phyloP scores from a whole-genome alignment of 2,113 vertebrate species.

The Seriola aureovittata region DNA sequence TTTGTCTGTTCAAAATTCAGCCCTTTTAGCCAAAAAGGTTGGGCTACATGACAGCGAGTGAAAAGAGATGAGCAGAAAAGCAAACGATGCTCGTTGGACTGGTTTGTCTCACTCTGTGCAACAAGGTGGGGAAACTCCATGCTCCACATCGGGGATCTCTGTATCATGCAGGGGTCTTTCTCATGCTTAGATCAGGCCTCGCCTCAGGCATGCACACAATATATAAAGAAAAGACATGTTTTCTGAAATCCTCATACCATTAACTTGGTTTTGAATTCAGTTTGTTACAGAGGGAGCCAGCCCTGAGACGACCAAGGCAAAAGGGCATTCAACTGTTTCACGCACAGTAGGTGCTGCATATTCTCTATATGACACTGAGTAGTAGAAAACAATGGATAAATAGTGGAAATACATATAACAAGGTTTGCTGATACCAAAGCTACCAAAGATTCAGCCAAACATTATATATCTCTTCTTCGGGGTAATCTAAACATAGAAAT shows the following conservation, averaged over 20 bases:
- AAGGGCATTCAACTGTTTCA: constrained; percentile 62
- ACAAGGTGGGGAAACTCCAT: constrained; percentile 53
- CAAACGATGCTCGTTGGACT: constrained; percentile 45
- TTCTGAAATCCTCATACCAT: constrained; percentile 38
- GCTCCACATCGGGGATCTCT: constrained; percentile 67
- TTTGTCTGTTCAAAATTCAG: constrained; percentile 45
- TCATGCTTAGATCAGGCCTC: constrained; percentile 79
- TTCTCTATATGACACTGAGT: constrained; percentile 68
- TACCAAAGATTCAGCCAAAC: constrained; percentile 81
- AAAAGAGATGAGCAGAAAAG: constrained; percentile 54
- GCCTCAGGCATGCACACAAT: constrained; percentile 80
- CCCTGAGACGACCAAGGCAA: constrained; percentile 73
- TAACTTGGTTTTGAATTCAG: constrained; percentile 19
- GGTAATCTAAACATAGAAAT: constrained; percentile 79
- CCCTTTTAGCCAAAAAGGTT: constrained; percentile 51
- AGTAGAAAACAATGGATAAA: constrained; percentile 74
- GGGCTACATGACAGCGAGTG: constrained; percentile 50
- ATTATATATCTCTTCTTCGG: constrained; percentile 58
- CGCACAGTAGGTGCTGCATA: constrained; percentile 74
- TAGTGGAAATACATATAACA: constrained; percentile 77
- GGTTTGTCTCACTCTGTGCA: constrained; percentile 51
- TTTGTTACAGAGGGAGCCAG: constrained; percentile 57
- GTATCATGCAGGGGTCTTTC: constrained; percentile 77
- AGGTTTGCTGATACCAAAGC: constrained; percentile 80
- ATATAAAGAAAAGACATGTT: constrained; percentile 57